Evolutionary conservation across 2,797 vertebrate genomes (phyloP), one percentile per base, ranked within the genome.

Genomic region (Notoglanidium macrostoma): DNA sequence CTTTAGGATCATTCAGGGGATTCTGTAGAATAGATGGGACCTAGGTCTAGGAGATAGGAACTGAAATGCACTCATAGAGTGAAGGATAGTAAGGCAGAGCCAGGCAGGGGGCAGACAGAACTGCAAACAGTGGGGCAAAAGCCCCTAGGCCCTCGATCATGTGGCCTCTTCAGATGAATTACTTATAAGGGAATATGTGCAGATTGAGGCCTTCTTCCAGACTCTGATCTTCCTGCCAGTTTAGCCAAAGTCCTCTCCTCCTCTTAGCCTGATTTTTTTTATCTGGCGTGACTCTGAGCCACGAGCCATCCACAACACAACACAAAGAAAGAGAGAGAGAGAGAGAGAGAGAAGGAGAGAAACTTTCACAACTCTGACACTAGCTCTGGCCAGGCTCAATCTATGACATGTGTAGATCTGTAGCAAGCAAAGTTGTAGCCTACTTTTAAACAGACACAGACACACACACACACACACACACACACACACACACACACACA

Each of bases 111-210:
- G 83, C 83, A 86, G 85, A 61, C 77, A 72, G 79, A 80, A 83
- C 89, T 86, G 88, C 85, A 89, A 90, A 90, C 91, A 90, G 90
- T 68, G 61, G 90, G 90, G 89, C 85, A 85, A 91, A 85, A 63
- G 40, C 89, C 86, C 84, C 79, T 73, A 86, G 89, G 90, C 87
- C 88, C 89, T 90, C 78, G 65, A 90, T 92, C 89, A 91, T 89
- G 86, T 85, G 79, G 88, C 78, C 87, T 92, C 88, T 88, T 94
- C 91, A 93, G 87, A 94, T 94, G 90, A 95, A 95, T 96, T 94
- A 95, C 91, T 93, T 93, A 96, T 95, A 95, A 95, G 91, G 92
- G 91, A 91, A 90, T 93, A 92, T 90, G 92, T 92, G 93, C 94
- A 93, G 93, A 91, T 92, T 89, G 93, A 88, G 92, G 90, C 89